These are phyloP conservation scores for Episyrphus balteatus DNA, from an alignment of 1,140 invertebrate species.

Conservation along the genomic window DNA sequence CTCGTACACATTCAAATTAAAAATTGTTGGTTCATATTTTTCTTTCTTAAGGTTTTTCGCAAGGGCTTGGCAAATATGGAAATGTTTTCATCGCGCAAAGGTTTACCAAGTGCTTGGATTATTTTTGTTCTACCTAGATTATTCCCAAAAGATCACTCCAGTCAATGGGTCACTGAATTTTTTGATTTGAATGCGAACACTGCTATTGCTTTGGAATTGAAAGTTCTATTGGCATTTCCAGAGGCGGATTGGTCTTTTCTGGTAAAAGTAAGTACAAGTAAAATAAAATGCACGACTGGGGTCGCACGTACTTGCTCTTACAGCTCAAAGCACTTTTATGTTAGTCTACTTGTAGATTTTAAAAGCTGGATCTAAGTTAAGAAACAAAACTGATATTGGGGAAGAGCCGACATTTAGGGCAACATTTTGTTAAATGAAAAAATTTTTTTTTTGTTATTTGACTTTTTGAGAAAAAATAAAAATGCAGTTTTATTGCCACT, in stretches of 20 bases:
- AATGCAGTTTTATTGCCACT: no score
- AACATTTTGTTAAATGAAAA: no score
- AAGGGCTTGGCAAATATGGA: slow-evolving; percentile 44
- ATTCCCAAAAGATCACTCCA: slow-evolving; percentile 39
- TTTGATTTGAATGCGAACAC: slow-evolving; percentile 43
- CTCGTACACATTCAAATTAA: not conserved
- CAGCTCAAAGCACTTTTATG: no score
- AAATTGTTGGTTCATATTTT: not conserved
- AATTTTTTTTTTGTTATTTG: no score
- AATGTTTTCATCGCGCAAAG: slow-evolving; percentile 39
- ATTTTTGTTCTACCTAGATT: slow-evolving; percentile 51
- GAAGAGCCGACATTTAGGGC: no score
- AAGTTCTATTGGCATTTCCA: slow-evolving; percentile 59
- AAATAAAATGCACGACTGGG: no score
- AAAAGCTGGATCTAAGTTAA: no score
- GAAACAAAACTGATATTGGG: no score
- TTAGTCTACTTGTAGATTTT: no score
- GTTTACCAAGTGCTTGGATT: slow-evolving; percentile 51
- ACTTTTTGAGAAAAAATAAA: no score
- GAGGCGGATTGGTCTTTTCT: slow-evolving; percentile 61
- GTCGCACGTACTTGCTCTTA: no score
- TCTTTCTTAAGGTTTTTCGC: slow-evolving; percentile 41
- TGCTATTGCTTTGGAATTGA: slow-evolving; percentile 53
- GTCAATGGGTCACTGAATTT: slow-evolving; percentile 38
- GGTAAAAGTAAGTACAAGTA: slow-evolving; percentile 44